Base-by-base conservation (phyloP, 2,888 invertebrate species). In the Syrphus vitripennis region DNA sequence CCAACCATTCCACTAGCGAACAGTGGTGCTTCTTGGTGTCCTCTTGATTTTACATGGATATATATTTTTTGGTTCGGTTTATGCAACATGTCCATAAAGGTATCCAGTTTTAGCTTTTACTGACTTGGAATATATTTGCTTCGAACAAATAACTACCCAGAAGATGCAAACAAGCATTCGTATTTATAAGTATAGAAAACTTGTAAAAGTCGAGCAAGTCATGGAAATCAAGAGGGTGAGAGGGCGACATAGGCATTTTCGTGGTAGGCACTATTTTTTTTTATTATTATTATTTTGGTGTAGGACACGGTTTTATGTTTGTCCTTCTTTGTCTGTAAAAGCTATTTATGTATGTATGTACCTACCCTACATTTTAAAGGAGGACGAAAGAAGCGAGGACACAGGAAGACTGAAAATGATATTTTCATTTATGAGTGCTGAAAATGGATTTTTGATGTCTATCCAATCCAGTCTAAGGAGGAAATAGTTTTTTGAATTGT, bases 351-450 rank as follows among this genome's bases (percentile, higher is more conserved):
- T 7, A 6, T 31, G 61, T 53, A 19, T 12, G 5, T 37, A 21
- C n/a, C n/a, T n/a, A n/a, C n/a, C n/a, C n/a, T 42, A 77, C 53
- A 77, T 53, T 74, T 65, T 79, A 29, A 76, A 76, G 82, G 59
- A 61, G 29, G 71, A 59, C 65, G 40, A 40, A 21, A 50, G 19
- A 24, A 29, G n/a, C 83, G 79, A 83, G 74, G 83, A 79, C 83
- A 78, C 59, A 61, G 72, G 37, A 67, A 69, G 72, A 50, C 78
- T 74, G 19, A 65, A 79, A 79, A 83, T 79, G 21, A 74, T 83
- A 70, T 74, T 83, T 83, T 83, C 83, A 79, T 79, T 79, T 83
- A 83, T 74, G 79, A 75, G 37, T 65, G 4, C 45, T 69, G 24
- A 69, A n/a, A 83, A 83, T 83, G 78, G 69, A 74, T 74, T 83